phyloP scores from a whole-genome alignment of 2,888 invertebrate genomes.

The Aphelenchoides bicaudatus region DNA sequence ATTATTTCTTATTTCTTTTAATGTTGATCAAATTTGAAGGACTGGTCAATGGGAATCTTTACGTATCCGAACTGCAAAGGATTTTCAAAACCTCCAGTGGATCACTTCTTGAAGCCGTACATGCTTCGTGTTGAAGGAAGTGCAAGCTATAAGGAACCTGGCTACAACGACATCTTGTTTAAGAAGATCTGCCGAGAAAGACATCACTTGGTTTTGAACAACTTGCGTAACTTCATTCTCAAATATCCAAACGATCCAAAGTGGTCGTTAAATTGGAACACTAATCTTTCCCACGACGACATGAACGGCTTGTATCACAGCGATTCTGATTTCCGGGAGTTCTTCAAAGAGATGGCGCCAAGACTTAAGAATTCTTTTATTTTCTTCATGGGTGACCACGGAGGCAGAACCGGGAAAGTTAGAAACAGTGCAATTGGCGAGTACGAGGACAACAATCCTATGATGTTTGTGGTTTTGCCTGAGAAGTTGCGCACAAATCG shows the following conservation, averaged over 20 bases:
- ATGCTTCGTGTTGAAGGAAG: slow-evolving; percentile 22
- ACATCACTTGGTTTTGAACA: slow-evolving; percentile 37
- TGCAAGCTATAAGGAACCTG: slow-evolving; percentile 22
- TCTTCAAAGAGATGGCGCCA: slow-evolving; percentile 28
- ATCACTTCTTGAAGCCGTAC: slow-evolving; percentile 20
- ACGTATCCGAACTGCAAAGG: background rate
- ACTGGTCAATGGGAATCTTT: background rate
- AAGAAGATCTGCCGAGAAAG: slow-evolving; percentile 35
- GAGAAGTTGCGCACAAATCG: slow-evolving; percentile 3
- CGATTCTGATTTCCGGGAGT: slow-evolving; percentile 40
- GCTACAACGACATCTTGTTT: slow-evolving; percentile 24
- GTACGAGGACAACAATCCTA: slow-evolving; percentile 7
- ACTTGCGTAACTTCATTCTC: slow-evolving; percentile 37
- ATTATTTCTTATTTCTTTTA: too few species aligned
- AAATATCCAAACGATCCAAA: slow-evolving; percentile 40
- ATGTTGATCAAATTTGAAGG: too few species aligned
- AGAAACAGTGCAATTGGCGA: background rate
- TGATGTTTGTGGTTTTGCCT: slow-evolving; percentile 4
- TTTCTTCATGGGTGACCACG: slow-evolving; percentile 8
- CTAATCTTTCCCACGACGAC: slow-evolving; percentile 38
- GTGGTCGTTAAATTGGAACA: slow-evolving; percentile 41
- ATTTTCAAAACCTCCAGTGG: background rate
- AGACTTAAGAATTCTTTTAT: background rate
- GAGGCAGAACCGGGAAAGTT: background rate
- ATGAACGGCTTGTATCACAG: slow-evolving; percentile 37